These are phyloP conservation scores for Trinectes maculatus DNA, from an alignment of 2,113 vertebrate genomes.

Conservation along the genomic window DNA sequence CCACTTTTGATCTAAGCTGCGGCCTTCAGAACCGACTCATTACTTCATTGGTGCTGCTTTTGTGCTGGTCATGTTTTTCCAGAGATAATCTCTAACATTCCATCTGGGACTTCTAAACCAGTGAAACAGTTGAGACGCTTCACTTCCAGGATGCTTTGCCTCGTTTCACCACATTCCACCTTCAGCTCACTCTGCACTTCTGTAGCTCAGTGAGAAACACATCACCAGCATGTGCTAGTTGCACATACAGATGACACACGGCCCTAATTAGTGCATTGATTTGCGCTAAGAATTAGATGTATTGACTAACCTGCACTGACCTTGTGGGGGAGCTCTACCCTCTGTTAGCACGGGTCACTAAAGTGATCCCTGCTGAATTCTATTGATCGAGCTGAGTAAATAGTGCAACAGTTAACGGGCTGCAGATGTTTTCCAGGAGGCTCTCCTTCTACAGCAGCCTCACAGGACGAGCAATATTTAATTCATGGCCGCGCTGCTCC, in stretches of 20 bases:
- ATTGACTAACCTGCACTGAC: slow-evolving; percentile 55
- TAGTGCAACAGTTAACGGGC: slow-evolving; percentile 40
- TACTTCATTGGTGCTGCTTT: neutral
- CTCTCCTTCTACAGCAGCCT: slow-evolving; percentile 1
- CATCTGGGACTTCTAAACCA: no score
- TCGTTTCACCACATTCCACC: neutral
- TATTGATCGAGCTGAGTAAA: slow-evolving; percentile 68
- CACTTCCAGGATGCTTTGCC: neutral
- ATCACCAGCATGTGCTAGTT: slow-evolving; percentile 20
- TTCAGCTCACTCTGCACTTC: slow-evolving; percentile 2
- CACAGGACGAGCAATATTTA: slow-evolving; percentile 21
- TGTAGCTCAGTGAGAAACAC: slow-evolving; percentile 2
- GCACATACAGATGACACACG: slow-evolving; percentile 14
- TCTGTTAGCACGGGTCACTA: slow-evolving; percentile 29
- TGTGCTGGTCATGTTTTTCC: neutral
- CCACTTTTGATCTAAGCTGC: neutral
- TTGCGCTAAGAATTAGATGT: slow-evolving; percentile 20
- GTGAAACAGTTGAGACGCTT: neutral
- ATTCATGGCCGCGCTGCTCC: slow-evolving; percentile 28
- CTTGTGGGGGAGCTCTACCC: slow-evolving; percentile 44
- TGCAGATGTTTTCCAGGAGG: slow-evolving; percentile 66
- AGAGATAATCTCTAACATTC: no score
- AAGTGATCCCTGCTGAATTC: slow-evolving; percentile 37
- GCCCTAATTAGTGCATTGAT: slow-evolving; percentile 63
- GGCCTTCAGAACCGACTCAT: neutral